phyloP scores from a whole-genome alignment of 2,888 invertebrate genomes.

The Dexiosoma caninum region DNA sequence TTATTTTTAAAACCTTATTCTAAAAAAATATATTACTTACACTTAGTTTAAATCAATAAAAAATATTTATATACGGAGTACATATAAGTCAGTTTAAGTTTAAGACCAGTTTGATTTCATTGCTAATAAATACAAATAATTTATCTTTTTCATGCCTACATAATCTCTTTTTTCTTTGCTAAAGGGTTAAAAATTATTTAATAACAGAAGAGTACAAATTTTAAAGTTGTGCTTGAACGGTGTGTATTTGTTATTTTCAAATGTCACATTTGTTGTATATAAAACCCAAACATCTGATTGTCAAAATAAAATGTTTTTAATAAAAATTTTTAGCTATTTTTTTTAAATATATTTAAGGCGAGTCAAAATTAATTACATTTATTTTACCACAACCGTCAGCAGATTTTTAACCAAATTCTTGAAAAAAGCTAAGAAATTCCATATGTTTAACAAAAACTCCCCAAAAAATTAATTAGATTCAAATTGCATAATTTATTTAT shows the following conservation, averaged over 20 bases:
- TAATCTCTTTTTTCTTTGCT: background rate
- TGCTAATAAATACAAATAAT: constrained; percentile 20
- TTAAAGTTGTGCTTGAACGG: background rate
- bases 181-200: constrained; percentile 31
- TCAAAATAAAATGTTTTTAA: background rate
- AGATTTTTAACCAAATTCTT: too few relatives aligned
- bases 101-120: constrained; percentile 28
- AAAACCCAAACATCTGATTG: background rate
- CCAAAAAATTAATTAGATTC: too few relatives aligned
- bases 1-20: constrained; percentile 33
- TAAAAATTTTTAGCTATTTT: too few relatives aligned
- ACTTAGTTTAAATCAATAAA: background rate
- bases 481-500: too few relatives aligned
- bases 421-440: too few relatives aligned
- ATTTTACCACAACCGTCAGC: too few relatives aligned
- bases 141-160: constrained; percentile 3
- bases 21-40: constrained; percentile 25
- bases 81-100: constrained; percentile 17
- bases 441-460: too few relatives aligned
- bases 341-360: too few relatives aligned
- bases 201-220: constrained; percentile 3
- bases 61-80: too few relatives aligned
- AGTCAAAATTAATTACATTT: too few relatives aligned
- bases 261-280: too few relatives aligned
- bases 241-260: background rate